A percentile compares a stretch with the other conserved stretches of the same genome.
These are phyloP conservation scores for Eupithecia subfuscata DNA, from an alignment of 2,888 invertebrate species.

Conservation along the genomic window DNA sequence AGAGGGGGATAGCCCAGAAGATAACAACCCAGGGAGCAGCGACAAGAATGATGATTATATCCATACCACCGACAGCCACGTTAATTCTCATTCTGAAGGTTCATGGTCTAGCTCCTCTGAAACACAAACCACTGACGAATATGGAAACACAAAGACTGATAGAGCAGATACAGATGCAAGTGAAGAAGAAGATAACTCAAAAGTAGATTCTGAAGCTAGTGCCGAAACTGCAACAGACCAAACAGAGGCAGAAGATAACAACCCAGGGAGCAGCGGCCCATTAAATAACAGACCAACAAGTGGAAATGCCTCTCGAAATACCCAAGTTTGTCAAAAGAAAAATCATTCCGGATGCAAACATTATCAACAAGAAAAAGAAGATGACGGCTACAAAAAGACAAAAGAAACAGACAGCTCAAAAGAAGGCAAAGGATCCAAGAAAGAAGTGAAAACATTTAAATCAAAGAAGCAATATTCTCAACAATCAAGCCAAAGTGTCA, in stretches of 20 bases:
- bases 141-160: background rate
- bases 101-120: background rate
- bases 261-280: background rate
- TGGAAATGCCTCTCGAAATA: background rate
- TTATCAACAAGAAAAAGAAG: background rate
- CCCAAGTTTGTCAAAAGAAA: background rate
- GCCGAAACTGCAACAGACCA: background rate
- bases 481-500: background rate
- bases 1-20: background rate
- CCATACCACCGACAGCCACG: background rate
- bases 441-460: background rate
- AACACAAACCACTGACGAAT: background rate
- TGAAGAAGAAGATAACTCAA: no score
- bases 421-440: background rate
- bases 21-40: background rate
- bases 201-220: no score
- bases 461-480: background rate
- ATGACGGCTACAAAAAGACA: background rate
- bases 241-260: background rate
- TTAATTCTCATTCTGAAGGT: background rate
- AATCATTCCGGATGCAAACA: background rate
- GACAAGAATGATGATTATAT: background rate
- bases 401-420: background rate
- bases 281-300: background rate
- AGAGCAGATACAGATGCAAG: background rate